A percentile compares a stretch with the other conserved stretches of the same genome.
Evolutionary conservation across 2,888 invertebrate species (phyloP).

Genomic region (Camponotus fellah): DNA sequence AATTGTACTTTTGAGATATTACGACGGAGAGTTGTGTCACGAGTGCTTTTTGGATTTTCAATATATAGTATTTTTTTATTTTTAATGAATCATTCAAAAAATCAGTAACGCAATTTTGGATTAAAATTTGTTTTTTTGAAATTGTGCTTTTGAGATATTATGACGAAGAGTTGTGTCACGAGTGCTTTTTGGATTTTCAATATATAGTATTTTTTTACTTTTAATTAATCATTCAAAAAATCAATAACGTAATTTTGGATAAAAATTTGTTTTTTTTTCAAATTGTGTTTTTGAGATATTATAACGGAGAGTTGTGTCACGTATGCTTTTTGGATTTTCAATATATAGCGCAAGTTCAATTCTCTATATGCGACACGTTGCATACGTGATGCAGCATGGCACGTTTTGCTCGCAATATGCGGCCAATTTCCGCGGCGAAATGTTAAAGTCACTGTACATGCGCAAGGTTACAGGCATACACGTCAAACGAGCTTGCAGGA

Average conservation of each 20-base stretch:
- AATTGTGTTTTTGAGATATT: neutral
- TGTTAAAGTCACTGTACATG: conserved; percentile 47
- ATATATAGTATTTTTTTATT: too few species aligned
- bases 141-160: too few species aligned
- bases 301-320: neutral
- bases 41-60: too few species aligned
- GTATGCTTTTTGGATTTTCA: neutral
- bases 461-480: neutral
- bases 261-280: neutral
- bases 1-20: too few species aligned
- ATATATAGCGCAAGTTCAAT: conserved; percentile 2
- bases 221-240: neutral
- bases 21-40: too few species aligned
- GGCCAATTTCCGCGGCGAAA: conserved; percentile 65
- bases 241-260: neutral
- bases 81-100: too few species aligned
- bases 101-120: too few species aligned
- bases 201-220: neutral
- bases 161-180: too few species aligned
- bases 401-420: conserved; percentile 34
- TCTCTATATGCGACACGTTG: conserved; percentile 3
- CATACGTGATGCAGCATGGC: conserved; percentile 13
- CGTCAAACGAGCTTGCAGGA: neutral
- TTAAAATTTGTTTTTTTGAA: too few species aligned
- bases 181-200: too few species aligned